Conservation (phyloP, 2,888 invertebrate genomes). For the Tinea pellionella region DNA sequence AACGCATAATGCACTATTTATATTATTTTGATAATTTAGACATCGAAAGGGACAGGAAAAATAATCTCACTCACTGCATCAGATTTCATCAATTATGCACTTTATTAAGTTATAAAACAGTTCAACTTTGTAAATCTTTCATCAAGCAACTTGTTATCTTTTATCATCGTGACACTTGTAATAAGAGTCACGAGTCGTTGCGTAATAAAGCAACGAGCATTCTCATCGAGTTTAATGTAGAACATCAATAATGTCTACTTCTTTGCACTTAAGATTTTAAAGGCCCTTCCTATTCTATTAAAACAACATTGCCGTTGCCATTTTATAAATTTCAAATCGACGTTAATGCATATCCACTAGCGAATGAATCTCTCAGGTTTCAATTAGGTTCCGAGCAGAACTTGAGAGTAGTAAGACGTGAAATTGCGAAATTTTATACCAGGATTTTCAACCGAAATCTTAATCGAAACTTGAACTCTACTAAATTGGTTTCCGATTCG, state of each 20-base stretch:
- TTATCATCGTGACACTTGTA: slow-evolving; percentile 36
- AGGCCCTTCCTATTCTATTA: neutral
- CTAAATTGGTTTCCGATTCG: slow-evolving; percentile 4
- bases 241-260: slow-evolving; percentile 21
- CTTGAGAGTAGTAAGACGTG: slow-evolving; percentile 20
- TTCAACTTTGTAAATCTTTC: slow-evolving; percentile 26
- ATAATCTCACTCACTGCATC: slow-evolving; percentile 38
- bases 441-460: slow-evolving; percentile 9
- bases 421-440: slow-evolving; percentile 15
- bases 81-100: neutral
- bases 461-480: neutral
- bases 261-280: slow-evolving; percentile 17
- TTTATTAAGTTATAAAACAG: slow-evolving; percentile 21
- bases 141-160: slow-evolving; percentile 37
- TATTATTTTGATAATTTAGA: slow-evolving; percentile 30
- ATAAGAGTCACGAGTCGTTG: slow-evolving; percentile 65
- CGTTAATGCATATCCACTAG: slow-evolving; percentile 9
- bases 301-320: too few species aligned
- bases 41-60: slow-evolving; percentile 39
- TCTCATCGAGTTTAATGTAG: slow-evolving; percentile 40
- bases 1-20: neutral
- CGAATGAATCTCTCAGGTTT: slow-evolving; percentile 18
- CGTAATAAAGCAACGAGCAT: slow-evolving; percentile 47
- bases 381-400: slow-evolving; percentile 22
- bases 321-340: neutral